Conservation (phyloP, 2,888 invertebrate species). For the Hedychridium roseum region DNA sequence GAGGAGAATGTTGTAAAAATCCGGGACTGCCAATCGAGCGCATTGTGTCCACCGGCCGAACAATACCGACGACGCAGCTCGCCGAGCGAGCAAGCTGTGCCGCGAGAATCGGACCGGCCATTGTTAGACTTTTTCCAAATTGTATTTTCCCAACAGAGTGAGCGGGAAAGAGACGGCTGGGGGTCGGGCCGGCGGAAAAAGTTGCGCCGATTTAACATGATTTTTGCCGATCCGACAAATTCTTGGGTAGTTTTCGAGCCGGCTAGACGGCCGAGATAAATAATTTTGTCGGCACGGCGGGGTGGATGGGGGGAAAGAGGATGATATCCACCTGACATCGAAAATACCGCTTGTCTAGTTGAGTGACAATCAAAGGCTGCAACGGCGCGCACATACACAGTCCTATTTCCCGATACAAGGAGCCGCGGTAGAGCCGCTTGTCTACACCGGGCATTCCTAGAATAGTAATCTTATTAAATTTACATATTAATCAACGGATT, state of each 20-base stretch:
- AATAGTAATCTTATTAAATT: constrained; percentile 98
- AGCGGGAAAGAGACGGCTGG: constrained; percentile 14
- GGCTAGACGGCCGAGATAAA: not conserved
- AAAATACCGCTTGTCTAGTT: constrained; percentile 30
- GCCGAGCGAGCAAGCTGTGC: constrained; percentile 37
- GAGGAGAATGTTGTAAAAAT: constrained; percentile 56
- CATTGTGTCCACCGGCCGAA: constrained; percentile 55
- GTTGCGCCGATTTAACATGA: too few relatives aligned
- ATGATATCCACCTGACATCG: constrained; percentile 12
- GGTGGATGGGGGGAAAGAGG: not conserved
- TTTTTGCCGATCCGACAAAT: too few relatives aligned
- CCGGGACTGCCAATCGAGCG: constrained; percentile 56
- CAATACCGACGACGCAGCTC: constrained; percentile 42
- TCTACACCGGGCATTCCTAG: constrained; percentile 75
- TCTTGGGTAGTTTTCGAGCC: not conserved
- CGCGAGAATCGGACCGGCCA: constrained; percentile 47
- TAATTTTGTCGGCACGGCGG: not conserved
- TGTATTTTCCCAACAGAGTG: constrained; percentile 41
- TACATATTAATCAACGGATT: constrained; percentile 98
- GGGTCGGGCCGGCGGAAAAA: constrained; percentile 32
- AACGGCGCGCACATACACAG: constrained; percentile 22
- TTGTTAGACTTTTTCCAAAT: constrained; percentile 53
- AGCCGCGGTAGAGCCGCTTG: constrained; percentile 47
- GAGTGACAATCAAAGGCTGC: constrained; percentile 45
- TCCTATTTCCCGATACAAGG: constrained; percentile 38